phyloP scores from a whole-genome alignment of 2,888 invertebrate species.

The Amphipyra berbera region DNA sequence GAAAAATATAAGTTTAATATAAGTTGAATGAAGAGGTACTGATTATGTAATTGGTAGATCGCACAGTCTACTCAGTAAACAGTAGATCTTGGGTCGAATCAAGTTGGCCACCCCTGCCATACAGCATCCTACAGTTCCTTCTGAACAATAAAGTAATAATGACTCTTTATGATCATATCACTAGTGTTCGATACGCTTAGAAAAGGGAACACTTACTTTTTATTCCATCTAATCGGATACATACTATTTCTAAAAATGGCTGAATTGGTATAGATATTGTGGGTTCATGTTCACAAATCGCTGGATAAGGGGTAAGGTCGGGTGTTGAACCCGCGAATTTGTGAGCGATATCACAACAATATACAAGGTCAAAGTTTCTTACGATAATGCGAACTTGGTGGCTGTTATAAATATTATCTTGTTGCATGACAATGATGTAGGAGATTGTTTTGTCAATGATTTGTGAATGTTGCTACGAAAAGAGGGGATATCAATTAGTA shows the following conservation, averaged over 20 bases:
- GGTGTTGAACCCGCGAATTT: constrained; percentile 60
- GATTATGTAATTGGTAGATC: no score
- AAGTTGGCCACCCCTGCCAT: no score
- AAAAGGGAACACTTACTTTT: constrained; percentile 21
- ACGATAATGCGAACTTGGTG: constrained; percentile 16
- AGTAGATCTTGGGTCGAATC: no score
- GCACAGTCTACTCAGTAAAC: no score
- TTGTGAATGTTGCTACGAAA: neutral
- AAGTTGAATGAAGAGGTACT: no score
- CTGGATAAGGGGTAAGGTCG: constrained; percentile 56
- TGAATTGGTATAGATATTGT: constrained; percentile 12
- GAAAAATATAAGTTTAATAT: no score
- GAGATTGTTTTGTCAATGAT: neutral
- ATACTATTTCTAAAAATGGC: constrained; percentile 12
- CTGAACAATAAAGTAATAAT: neutral
- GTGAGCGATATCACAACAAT: constrained; percentile 47
- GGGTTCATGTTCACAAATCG: constrained; percentile 51
- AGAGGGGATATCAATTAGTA: no score
- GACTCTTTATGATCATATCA: constrained; percentile 1
- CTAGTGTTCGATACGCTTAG: neutral
- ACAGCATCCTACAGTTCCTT: neutral
- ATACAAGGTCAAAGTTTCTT: constrained; percentile 59
- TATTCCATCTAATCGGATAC: constrained; percentile 17
- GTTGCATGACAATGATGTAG: constrained; percentile 1
- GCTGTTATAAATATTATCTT: constrained; percentile 15